Base-by-base conservation (phyloP, 2,888 invertebrate genomes). In the Lampropteryx suffumata region DNA sequence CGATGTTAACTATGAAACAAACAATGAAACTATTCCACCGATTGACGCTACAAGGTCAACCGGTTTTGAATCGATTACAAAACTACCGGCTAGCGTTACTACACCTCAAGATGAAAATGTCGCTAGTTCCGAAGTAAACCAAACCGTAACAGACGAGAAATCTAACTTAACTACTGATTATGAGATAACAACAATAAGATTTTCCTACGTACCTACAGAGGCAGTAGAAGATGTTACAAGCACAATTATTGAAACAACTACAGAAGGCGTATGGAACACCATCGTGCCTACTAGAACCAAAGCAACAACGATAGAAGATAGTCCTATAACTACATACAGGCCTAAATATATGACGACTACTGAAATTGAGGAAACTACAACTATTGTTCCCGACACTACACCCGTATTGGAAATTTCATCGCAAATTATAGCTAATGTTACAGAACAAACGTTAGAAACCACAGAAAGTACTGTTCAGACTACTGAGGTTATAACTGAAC, bases 1-100 rank as follows among this genome's bases (percentile, higher is more conserved):
- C n/a, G n/a, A n/a, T n/a, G n/a, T n/a, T n/a, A n/a, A n/a, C n/a
- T n/a, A n/a, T 58, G 54, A 68, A 54, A 70, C 60, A 46, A 63
- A 65, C 52, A 66, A 68, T 55, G 67, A 77, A 65, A 72, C 71
- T 69, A 77, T 79, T 74, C 76, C 74, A 60, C 72, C 75, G 53
- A 76, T 79, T 76, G 77, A 82, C 60, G 68, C 68, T 29, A 73
- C 73, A 52, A 84, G 72, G 69, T 76, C 79, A 76, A 86, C 75
- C 62, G 79, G 84, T 69, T 90, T 89, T 67, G 89, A 90, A 82
- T 90, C 90, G 54, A 90, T 90, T 57, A 90, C 90, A 45, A 91
- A 90, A 77, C 62, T 90, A 46, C 86, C 89, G 51, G 73, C 82
- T 37, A 79, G 74, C 44, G 62, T 90, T 34, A 90, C 90, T 28